Base-by-base conservation (phyloP, 2,113 vertebrate genomes). In the Siniperca knerii region DNA sequence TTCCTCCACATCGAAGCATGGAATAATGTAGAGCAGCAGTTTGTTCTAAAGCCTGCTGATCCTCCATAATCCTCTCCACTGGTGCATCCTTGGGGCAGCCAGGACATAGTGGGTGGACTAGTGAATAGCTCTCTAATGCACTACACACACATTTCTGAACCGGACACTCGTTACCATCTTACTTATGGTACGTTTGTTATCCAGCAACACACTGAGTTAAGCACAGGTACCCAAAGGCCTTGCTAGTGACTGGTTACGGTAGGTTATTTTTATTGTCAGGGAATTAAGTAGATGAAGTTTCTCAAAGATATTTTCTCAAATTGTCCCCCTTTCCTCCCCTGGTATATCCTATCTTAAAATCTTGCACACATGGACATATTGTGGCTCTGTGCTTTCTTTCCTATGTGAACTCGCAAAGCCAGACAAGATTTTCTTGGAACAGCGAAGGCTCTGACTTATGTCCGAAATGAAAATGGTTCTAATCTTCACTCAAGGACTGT, bases 31-130 rank as follows among this genome's bases (percentile, higher is more conserved):
- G 79, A 90, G 79, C 86, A 82, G 90, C 83, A 83, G 80, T 82
- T 69, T 86, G 80, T 74, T 74, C 23, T 75, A 90, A 91, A 91
- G 75, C 89, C 84, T 15, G 40, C 79, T 91, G 80, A 92, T 92
- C 92, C 87, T 35, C 44, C 54, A 29, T 90, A 93, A 95, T 93
- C 90, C 85, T 70, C 40, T 57, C 9, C 44, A 55, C 81, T 77
- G 79, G 65, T 68, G 70, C 69, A 79, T 92, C 85, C 50, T 72
- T 12, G n/a, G 35, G 52, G n/a, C 79, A 77, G 64, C 20, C 20
- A 64, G 84, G 78, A 80, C 65, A 65, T 0, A 13, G 64, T 8
- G 69, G 72, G 66, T 72, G 75, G 67, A 84, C 74, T 84, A 83
- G 60, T 50, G 54, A 68, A 69, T 3, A 44, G 48, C 44, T 70